phyloP scores from a whole-genome alignment of 2,888 invertebrate species.

The Drosophila kuntzei region DNA sequence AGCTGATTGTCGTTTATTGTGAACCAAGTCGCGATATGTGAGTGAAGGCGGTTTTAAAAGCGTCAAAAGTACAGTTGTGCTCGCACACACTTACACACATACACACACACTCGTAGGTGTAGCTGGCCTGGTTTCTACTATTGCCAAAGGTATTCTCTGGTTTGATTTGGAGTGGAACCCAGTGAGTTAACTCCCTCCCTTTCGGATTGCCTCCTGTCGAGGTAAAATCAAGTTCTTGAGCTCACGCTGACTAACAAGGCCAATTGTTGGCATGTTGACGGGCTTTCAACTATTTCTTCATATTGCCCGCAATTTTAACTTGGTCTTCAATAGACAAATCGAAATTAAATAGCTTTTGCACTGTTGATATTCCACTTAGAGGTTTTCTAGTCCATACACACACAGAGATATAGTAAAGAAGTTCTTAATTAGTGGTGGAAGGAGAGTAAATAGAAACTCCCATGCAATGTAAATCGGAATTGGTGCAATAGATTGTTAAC shows the following conservation, averaged over 20 bases:
- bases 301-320: slow-evolving; percentile 25
- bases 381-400: background rate
- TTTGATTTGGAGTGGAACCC: slow-evolving; percentile 32
- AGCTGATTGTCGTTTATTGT: slow-evolving; percentile 43
- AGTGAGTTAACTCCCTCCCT: background rate
- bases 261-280: slow-evolving; percentile 58
- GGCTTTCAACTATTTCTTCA: slow-evolving; percentile 33
- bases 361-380: background rate
- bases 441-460: background rate
- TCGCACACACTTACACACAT: slow-evolving; percentile 13
- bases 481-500: no score
- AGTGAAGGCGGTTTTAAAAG: slow-evolving; percentile 52
- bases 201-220: background rate
- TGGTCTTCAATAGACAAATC: slow-evolving; percentile 5
- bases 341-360: slow-evolving; percentile 12
- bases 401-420: background rate
- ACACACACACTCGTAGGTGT: slow-evolving; percentile 7
- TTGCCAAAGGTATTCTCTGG: slow-evolving; percentile 35
- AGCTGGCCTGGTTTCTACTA: slow-evolving; percentile 27
- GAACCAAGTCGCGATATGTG: slow-evolving; percentile 31
- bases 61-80: slow-evolving; percentile 71
- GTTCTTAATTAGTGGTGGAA: background rate
- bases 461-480: background rate
- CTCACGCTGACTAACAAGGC: slow-evolving; percentile 60
- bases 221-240: slow-evolving; percentile 44